These are phyloP conservation scores for Heliconius ethilla DNA, from an alignment of 2,888 invertebrate species.

Conservation along the genomic window DNA sequence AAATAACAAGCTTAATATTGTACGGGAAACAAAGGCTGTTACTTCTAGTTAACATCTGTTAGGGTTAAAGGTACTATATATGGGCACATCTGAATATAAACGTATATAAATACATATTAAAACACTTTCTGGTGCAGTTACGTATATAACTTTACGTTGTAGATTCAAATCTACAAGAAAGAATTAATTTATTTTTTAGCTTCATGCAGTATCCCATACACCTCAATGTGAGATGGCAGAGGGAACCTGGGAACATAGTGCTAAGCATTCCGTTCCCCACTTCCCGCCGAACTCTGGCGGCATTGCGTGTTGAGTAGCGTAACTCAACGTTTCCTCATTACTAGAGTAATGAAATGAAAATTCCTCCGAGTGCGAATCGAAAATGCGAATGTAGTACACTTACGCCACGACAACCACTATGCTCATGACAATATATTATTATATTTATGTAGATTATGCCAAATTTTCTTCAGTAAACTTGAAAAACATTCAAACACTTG, in stretches of 20 bases:
- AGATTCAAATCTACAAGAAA: not conserved
- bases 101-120: not conserved
- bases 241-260: no score
- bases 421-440: not conserved
- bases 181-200: not conserved
- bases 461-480: not conserved
- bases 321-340: not conserved
- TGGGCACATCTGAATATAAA: not conserved
- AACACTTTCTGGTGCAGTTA: not conserved
- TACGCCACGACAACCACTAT: not conserved
- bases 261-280: no score
- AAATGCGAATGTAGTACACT: not conserved
- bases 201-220: not conserved
- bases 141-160: not conserved
- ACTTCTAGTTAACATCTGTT: slow-evolving; percentile 18
- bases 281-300: no score
- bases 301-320: no score
- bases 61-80: slow-evolving; percentile 19
- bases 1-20: slow-evolving; percentile 13
- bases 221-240: no score
- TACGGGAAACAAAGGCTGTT: not conserved
- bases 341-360: not conserved
- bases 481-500: not conserved
- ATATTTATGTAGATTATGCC: not conserved
- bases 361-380: not conserved